Evolutionary conservation across 1,140 invertebrate species (phyloP).

Genomic region (Conus ventricosus): DNA sequence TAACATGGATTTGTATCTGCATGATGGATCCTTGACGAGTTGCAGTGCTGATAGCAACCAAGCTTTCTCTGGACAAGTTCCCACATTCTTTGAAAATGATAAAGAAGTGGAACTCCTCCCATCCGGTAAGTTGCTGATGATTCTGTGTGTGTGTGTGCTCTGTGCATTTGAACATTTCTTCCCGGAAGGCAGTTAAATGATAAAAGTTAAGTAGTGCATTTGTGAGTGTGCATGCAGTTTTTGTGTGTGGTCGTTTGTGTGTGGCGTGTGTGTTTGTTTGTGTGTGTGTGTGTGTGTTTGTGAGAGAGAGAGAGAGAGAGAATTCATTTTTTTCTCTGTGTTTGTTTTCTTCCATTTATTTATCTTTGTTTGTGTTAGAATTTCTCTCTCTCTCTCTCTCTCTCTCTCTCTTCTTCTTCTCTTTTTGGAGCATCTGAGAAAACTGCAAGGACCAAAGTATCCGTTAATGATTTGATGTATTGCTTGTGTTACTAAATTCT

Average conservation of each 20-base stretch:
- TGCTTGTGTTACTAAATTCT: too few species aligned
- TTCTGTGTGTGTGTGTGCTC: background rate
- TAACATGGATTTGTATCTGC: background rate
- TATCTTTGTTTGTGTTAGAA: too few species aligned
- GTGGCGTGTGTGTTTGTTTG: background rate
- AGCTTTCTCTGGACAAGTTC: conserved; percentile 8
- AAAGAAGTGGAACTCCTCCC: background rate
- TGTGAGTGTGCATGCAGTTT: background rate
- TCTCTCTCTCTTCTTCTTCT: too few species aligned
- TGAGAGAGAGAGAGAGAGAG: too few species aligned
- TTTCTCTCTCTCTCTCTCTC: too few species aligned
- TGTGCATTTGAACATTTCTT: background rate
- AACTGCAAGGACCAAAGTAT: too few species aligned
- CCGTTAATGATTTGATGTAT: too few species aligned
- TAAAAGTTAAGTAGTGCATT: too few species aligned
- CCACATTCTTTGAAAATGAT: background rate
- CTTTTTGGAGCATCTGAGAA: too few species aligned
- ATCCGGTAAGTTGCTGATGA: background rate
- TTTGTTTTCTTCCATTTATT: too few species aligned
- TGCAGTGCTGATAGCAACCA: conserved; percentile 17
- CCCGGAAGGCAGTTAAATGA: background rate
- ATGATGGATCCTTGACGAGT: background rate
- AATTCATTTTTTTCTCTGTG: too few species aligned
- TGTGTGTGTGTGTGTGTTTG: background rate
- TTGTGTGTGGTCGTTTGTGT: background rate